Evolutionary conservation across 2,113 vertebrate species (phyloP).

Genomic region (Alosa alosa): DNA sequence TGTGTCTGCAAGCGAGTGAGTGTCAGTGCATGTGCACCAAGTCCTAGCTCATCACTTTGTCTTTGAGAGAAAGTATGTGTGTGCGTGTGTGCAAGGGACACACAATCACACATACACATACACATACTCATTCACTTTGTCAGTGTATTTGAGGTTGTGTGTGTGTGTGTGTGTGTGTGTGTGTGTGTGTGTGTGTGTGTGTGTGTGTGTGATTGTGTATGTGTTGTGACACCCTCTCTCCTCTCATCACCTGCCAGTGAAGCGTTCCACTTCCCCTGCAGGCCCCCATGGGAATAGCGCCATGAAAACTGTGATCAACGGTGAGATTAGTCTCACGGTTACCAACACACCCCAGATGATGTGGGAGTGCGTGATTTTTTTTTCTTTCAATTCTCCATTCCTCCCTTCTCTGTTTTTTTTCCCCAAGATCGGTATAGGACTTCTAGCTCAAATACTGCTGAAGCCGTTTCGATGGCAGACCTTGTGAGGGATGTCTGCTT

Average conservation of each 20-base stretch:
- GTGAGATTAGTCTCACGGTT: constrained; percentile 18
- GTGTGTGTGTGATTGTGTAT: background rate
- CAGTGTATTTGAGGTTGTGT: background rate
- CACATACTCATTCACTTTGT: too few species aligned
- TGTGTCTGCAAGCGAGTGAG: background rate
- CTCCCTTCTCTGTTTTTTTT: background rate
- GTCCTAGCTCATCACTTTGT: background rate
- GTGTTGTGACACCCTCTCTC: background rate
- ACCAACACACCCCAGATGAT: background rate
- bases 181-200: background rate
- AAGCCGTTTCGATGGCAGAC: constrained; percentile 23
- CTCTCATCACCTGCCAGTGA: background rate
- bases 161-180: background rate
- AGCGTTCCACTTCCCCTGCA: constrained; percentile 4
- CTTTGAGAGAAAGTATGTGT: background rate
- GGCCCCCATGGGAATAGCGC: background rate
- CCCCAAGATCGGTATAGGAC: constrained; percentile 30
- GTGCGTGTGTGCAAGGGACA: background rate
- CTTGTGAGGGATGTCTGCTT: constrained; percentile 44
- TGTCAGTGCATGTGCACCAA: background rate
- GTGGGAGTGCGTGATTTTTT: background rate
- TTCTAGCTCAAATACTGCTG: constrained; percentile 47
- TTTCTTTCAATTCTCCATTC: background rate
- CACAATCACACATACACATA: too few species aligned
- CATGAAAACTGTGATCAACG: constrained; percentile 41